phyloP scores from a whole-genome alignment of 2,888 invertebrate species.

The Drosophila anomelani region DNA sequence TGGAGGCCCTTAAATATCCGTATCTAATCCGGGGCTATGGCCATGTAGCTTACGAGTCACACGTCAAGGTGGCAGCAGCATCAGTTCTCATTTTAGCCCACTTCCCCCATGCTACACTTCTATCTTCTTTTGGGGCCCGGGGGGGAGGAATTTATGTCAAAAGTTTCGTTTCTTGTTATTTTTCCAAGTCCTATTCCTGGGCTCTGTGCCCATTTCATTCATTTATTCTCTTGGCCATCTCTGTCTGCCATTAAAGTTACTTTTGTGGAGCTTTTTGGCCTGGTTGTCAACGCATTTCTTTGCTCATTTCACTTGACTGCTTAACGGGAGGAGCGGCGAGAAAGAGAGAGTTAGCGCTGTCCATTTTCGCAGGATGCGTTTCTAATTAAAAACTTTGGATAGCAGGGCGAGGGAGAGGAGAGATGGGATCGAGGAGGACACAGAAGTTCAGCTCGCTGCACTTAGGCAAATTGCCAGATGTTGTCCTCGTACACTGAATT shows the following conservation, averaged over 20 bases:
- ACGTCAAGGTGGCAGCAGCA: constrained; percentile 71
- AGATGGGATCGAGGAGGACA: constrained; percentile 2
- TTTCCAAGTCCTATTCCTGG: constrained; percentile 28
- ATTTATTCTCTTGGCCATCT: constrained; percentile 30
- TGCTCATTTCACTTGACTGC: constrained; percentile 77
- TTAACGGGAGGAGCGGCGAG: constrained; percentile 12
- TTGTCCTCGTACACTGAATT: constrained; percentile 31
- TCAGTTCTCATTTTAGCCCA: constrained; percentile 69
- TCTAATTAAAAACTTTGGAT: constrained; percentile 74
- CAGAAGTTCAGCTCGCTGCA: constrained; percentile 53
- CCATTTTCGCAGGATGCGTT: constrained; percentile 71
- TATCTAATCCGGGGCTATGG: constrained; percentile 29
- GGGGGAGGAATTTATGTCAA: constrained; percentile 77
- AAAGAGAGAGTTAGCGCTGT: constrained; percentile 30
- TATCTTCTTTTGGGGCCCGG: constrained; percentile 27
- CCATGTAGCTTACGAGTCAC: constrained; percentile 16
- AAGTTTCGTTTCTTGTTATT: constrained; percentile 61
- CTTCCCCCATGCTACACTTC: background rate
- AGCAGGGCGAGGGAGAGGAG: background rate
- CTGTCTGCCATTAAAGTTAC: constrained; percentile 54
- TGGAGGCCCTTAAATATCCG: constrained; percentile 46
- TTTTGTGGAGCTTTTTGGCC: constrained; percentile 55
- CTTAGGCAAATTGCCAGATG: constrained; percentile 76
- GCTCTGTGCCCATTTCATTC: constrained; percentile 52
- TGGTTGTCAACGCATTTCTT: constrained; percentile 76